Conservation (phyloP, 2,888 invertebrate genomes). For the Spisula solida region DNA sequence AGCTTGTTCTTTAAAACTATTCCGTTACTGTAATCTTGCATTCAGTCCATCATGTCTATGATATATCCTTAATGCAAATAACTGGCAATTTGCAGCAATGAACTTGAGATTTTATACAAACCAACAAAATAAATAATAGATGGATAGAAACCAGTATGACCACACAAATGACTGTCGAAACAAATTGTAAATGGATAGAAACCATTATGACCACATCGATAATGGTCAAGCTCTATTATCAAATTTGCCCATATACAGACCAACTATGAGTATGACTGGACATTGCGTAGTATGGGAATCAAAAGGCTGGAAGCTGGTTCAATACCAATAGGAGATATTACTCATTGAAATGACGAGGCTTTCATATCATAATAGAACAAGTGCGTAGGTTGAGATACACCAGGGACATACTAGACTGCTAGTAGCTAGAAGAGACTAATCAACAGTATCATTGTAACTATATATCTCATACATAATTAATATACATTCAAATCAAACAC, state of each 20-base stretch:
- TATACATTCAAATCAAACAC: neutral
- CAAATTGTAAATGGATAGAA: no score
- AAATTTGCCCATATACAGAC: neutral
- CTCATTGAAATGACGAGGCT: neutral
- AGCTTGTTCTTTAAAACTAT: no score
- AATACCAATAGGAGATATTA: neutral
- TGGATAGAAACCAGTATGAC: no score
- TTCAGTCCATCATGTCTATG: no score
- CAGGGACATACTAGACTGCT: neutral
- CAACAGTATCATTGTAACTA: neutral
- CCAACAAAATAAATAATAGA: no score
- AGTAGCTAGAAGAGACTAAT: neutral
- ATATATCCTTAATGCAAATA: no score
- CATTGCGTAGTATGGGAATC: neutral
- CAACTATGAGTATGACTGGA: neutral
- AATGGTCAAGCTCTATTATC: neutral
- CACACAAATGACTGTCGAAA: no score
- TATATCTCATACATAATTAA: constrained; percentile 4
- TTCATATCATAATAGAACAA: neutral
- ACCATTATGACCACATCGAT: no score
- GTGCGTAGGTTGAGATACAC: constrained; percentile 5
- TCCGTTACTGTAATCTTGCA: no score
- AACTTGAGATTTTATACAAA: no score
- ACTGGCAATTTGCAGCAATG: no score
- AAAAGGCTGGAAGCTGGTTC: neutral